Percentiles rank a stretch among this genome's conserved stretches.
These are phyloP conservation scores for Numenius phaeopus DNA, from an alignment of 2,797 vertebrate species.

Conservation along the genomic window DNA sequence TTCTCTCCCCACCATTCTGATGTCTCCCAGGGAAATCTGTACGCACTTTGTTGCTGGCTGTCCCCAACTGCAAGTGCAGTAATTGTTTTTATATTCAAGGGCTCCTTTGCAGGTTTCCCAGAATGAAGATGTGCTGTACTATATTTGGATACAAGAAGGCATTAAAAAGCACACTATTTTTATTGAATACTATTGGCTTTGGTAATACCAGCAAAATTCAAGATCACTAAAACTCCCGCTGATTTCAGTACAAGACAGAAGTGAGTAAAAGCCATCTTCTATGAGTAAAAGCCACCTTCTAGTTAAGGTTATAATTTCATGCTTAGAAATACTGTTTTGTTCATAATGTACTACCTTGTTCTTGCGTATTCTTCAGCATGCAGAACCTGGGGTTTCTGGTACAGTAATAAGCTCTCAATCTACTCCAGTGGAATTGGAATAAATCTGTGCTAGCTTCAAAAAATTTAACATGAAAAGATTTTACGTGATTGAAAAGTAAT, in stretches of 20 bases:
- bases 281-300: neutral
- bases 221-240: neutral
- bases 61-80: neutral
- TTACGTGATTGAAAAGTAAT: neutral
- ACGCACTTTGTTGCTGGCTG: neutral
- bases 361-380: neutral
- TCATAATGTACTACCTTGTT: neutral
- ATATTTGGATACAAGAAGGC: neutral
- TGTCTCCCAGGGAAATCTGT: neutral
- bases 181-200: neutral
- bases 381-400: neutral
- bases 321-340: neutral
- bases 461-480: neutral
- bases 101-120: neutral
- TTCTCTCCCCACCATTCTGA: neutral
- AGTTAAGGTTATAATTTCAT: neutral
- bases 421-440: neutral
- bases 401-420: accelerated
- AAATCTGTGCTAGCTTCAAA: neutral
- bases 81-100: neutral
- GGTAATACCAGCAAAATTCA: neutral
- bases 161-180: neutral
- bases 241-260: neutral
- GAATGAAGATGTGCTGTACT: neutral
- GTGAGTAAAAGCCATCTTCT: neutral